Evolutionary conservation across 1,140 invertebrate genomes (phyloP).

Genomic region (Chrysomallon squamiferum): DNA sequence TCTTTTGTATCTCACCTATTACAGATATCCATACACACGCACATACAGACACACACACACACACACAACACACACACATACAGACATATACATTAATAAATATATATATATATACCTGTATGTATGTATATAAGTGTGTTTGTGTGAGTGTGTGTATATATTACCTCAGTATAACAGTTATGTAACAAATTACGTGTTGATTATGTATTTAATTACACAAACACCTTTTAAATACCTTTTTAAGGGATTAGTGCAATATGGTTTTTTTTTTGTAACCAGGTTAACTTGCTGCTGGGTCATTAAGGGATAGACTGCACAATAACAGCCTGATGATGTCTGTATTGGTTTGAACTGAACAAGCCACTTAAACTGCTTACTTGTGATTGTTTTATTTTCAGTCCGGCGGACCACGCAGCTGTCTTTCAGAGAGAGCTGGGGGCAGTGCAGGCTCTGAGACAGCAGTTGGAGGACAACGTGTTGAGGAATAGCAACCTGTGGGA

Average conservation of each 20-base stretch:
- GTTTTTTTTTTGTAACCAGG: neutral
- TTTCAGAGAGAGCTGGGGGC: constrained; percentile 31
- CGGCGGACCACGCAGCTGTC: neutral
- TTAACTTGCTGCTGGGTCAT: neutral
- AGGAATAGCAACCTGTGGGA: constrained; percentile 31
- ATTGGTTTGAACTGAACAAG: neutral
- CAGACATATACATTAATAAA: too few species aligned
- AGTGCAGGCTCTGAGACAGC: constrained; percentile 28
- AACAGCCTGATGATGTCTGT: neutral
- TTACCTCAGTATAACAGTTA: too few species aligned
- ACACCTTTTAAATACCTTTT: neutral
- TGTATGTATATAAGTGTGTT: too few species aligned
- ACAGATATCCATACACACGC: too few species aligned
- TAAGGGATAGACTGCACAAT: neutral
- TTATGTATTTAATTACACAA: too few species aligned
- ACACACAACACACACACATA: too few species aligned
- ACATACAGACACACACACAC: too few species aligned
- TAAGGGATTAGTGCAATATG: neutral
- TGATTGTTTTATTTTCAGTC: neutral
- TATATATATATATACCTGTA: too few species aligned
- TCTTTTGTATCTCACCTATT: too few species aligned
- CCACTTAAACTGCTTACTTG: neutral
- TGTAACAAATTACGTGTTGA: too few species aligned
- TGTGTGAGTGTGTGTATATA: too few species aligned
- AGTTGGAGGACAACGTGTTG: constrained; percentile 36